Base-by-base conservation (phyloP, 2,888 invertebrate species). In the Drosophila monieri region DNA sequence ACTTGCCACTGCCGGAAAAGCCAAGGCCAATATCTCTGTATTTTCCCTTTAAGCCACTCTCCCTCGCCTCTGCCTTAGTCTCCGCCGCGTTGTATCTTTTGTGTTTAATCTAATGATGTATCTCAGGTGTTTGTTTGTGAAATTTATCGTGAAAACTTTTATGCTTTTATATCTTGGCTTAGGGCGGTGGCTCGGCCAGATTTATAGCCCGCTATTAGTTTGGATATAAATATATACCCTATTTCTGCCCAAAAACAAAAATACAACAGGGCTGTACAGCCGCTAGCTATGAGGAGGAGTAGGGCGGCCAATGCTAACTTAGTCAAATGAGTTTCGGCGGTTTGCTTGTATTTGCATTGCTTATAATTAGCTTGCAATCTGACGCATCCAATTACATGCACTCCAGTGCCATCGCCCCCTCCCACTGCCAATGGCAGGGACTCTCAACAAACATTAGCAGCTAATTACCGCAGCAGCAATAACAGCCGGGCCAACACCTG, bases 121-220 rank as follows among this genome's bases (percentile, higher is more conserved):
- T 87, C 89, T 85, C 88, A 87, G 89, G 87, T 87, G 88, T 87
- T 87, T 85, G 80, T 76, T 80, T 85, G 86, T 77, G 88, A 85
- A 88, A 88, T 81, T 88, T 87, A 79, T 76, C 76, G 78, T 79
- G 81, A 79, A 88, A 88, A 88, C 85, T 79, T 76, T 81, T 80
- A 77, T 77, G 77, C 64, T 64, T 64, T 65, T 80, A 77, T 77
- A 83, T 67, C 72, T 59, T 73, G 80, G 88, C 84, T 85, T 88
- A 78, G 71, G 85, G 85, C 81, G 41, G 61, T 74, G 8, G 52
- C 65, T 52, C 27, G 43, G 27, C 47, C 57, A 69, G 79, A 84
- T 84, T 84, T 85, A 84, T 84, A 71, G 67, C 61, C 68, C 64
- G 77, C 84, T 73, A 84, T 84, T 84, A 85, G 84, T 84, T 83